A percentile compares a stretch with the other conserved stretches of the same genome.
These are phyloP conservation scores for Centropus bengalensis DNA, from an alignment of 2,113 vertebrate genomes.

Conservation along the genomic window DNA sequence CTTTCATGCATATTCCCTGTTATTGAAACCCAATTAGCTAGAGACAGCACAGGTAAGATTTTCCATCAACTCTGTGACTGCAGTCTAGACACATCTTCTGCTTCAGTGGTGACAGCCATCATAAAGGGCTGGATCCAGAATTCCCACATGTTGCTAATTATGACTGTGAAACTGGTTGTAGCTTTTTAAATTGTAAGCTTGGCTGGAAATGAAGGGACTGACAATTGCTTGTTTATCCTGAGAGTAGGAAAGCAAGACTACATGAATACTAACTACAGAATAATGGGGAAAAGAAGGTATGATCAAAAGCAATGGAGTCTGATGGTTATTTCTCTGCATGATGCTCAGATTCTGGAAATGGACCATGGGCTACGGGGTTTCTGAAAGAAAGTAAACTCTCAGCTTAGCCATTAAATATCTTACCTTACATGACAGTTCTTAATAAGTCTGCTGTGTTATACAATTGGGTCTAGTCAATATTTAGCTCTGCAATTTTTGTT, in stretches of 20 bases:
- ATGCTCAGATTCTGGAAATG: not conserved
- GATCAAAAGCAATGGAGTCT: not conserved
- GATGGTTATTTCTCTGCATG: not conserved
- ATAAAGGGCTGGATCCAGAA: not conserved
- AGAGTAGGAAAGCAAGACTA: constrained; percentile 1
- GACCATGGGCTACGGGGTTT: not conserved
- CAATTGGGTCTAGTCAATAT: not conserved
- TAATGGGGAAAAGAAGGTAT: not conserved
- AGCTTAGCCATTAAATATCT: not conserved
- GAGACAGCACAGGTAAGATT: not conserved
- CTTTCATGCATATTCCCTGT: not conserved
- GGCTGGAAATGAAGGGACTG: constrained; percentile 1
- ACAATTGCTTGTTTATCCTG: constrained; percentile 33
- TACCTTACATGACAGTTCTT: not conserved
- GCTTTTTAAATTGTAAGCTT: constrained; percentile 12
- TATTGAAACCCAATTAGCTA: not conserved
- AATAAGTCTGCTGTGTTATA: not conserved
- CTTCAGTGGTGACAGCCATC: not conserved
- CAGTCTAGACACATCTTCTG: not conserved
- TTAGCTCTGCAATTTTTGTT: not conserved
- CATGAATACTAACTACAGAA: constrained; percentile 13
- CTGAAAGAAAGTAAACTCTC: not conserved
- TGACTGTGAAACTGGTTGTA: not conserved
- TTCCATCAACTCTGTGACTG: not conserved
- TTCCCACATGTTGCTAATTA: not conserved